A percentile compares a stretch with the other conserved stretches of the same genome.
phyloP scores from a whole-genome alignment of 2,888 invertebrate species.

The Limenitis camilla region DNA sequence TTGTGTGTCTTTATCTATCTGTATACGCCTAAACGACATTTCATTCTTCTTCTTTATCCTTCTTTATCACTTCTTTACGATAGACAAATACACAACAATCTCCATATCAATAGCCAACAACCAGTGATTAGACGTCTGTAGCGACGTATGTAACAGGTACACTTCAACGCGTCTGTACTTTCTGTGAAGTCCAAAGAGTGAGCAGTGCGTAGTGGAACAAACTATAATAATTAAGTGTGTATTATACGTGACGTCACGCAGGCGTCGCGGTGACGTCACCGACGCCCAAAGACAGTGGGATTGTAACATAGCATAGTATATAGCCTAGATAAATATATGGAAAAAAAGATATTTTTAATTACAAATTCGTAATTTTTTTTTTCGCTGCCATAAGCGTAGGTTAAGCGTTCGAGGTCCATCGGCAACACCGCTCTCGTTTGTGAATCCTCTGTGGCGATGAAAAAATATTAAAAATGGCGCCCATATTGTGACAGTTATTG shows the following conservation, averaged over 20 bases:
- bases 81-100: background rate
- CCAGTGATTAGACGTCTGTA: slow-evolving; percentile 10
- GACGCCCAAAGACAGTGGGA: slow-evolving; percentile 28
- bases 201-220: slow-evolving; percentile 52
- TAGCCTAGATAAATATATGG: slow-evolving; percentile 47
- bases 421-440: slow-evolving; percentile 31
- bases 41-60: background rate
- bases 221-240: slow-evolving; percentile 42
- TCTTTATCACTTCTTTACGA: background rate
- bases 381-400: slow-evolving; percentile 63
- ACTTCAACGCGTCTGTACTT: slow-evolving; percentile 8
- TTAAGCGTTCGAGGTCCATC: slow-evolving; percentile 43
- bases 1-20: background rate
- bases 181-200: slow-evolving; percentile 13
- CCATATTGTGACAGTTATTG: slow-evolving; percentile 17
- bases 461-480: too few relatives aligned
- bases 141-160: slow-evolving; percentile 4
- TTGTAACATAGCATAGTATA: slow-evolving; percentile 61
- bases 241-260: slow-evolving; percentile 24
- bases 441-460: too few relatives aligned
- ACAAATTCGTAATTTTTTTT: slow-evolving; percentile 36
- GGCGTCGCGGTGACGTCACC: slow-evolving; percentile 6
- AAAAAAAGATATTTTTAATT: slow-evolving; percentile 68
- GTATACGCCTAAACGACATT: background rate
- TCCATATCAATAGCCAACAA: background rate